Base-by-base conservation (phyloP, 1,140 invertebrate genomes). In the Drosophila asahinai region DNA sequence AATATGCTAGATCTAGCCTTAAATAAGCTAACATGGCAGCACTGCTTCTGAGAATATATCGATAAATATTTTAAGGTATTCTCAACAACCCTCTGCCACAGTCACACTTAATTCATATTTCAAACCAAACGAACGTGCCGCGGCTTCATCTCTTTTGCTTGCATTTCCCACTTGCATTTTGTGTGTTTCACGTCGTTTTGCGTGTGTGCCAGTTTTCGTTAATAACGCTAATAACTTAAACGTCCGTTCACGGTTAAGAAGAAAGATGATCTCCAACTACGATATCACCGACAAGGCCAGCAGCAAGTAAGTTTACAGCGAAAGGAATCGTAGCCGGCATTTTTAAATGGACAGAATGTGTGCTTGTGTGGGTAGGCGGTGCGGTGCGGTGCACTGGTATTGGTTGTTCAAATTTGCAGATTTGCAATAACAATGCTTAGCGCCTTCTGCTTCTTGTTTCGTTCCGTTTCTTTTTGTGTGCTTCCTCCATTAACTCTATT, bases 201-300 rank as follows among this genome's bases (percentile, higher is more conserved):
- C 73, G 47, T 75, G 73, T 65, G 74, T 65, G 40, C 38, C 33
- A 42, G 42, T 74, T 75, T 48, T 40, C 15, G 25, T 33, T 25
- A 61, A n/a, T 30, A 33, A 33, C 17, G 19, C 15, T 36, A 47
- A 40, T 76, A 27, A 27, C 47, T 58, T 11, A 36, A 36, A 48
- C 49, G 30, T 72, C 11, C 19, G 42, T 36, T 36, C 15, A 33
- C 47, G 47, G 17, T 30, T 67, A 67, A 45, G 17, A 38, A 62
- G 48, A 61, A 83, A 77, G 60, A 92, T 92, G 90, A 92, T 92
- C 62, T 73, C 77, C 43, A 91, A 91, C 57, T 83, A 86, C 52
- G 84, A 87, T 79, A 86, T 91, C 40, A 74, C 86, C 47, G 86
- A 86, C 48, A 89, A 92, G 66, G 54, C 91, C 25, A 81, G 76